Evolutionary conservation across 2,888 invertebrate genomes (phyloP).

Genomic region (Helobdella robusta): DNA sequence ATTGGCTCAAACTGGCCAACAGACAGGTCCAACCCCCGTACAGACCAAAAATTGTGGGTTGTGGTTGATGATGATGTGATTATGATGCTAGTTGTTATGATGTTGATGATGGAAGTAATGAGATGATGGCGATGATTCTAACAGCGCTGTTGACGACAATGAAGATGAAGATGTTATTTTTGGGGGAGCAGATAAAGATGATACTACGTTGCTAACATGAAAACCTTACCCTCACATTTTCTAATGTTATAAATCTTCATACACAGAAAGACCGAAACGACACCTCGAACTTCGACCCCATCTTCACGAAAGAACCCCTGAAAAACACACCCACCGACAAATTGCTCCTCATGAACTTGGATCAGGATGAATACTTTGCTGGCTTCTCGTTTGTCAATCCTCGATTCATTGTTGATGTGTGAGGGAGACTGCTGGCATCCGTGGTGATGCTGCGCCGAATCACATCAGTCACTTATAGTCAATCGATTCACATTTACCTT

Average conservation of each 20-base stretch:
- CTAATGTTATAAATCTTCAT: too few species aligned
- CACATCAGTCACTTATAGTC: too few species aligned
- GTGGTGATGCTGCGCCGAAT: too few species aligned
- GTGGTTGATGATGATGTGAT: background rate
- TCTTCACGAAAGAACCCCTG: constrained; percentile 20
- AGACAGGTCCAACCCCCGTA: constrained; percentile 97
- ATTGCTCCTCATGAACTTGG: constrained; percentile 26
- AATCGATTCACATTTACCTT: too few species aligned
- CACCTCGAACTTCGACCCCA: constrained; percentile 24
- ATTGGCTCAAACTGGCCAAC: constrained; percentile 93
- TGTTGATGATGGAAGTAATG: background rate
- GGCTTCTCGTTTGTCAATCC: constrained; percentile 28
- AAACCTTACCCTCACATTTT: too few species aligned
- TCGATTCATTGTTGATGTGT: constrained; percentile 24
- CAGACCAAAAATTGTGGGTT: constrained; percentile 94
- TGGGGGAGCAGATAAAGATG: background rate
- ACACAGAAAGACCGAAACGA: constrained; percentile 21
- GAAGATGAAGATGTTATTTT: background rate
- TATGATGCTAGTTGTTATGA: background rate
- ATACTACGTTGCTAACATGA: background rate
- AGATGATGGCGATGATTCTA: too few species aligned
- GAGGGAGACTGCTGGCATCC: too few species aligned
- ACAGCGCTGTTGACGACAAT: too few species aligned
- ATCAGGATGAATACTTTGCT: constrained; percentile 23
- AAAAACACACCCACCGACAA: constrained; percentile 24